Evolutionary conservation across 1,140 invertebrate species (phyloP), one percentile per base, ranked within the genome.

Genomic region (Leptinotarsa texana): DNA sequence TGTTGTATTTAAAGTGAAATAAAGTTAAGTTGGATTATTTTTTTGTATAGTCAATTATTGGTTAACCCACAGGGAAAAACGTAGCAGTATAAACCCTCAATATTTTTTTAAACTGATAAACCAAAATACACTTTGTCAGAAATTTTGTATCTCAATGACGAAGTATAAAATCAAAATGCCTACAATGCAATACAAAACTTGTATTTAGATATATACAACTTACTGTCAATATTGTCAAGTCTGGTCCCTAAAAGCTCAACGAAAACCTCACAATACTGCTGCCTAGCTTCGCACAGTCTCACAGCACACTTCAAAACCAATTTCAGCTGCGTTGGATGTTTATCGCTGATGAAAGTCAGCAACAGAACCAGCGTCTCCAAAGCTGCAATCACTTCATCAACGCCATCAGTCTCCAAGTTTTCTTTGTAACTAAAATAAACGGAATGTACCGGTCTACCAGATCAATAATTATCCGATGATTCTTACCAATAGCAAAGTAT

Each of bases 341-440:
- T 87, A 33, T 87, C 85, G 48, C 87, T 79, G 4, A 82, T 78
- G 72, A 75, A 82, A 33, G 82, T 85, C 1, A 93, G 84, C 1
- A 92, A 83, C n/a, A 93, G 87, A 13, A 94, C 91, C 21, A 94
- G 82, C 5, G 91, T 91, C 83, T 94, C 92, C 13, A 93, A 84
- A 27, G 89, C 89, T 57, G 90, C 86, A 76, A 91, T 89, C 4
- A 92, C 85, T 77, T 92, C 89, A 63, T 90, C 87, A 1, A 88
- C 87, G n/a, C 89, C 88, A 73, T 89, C 87, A 15, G 89, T 89
- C 42, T 90, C 89, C 18, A 92, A 81, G 49, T 85, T 86, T 84
- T 93, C 91, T 82, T 91, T 88, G 74, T 91, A 92, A 80, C 92
- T 93, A 74, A 74, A 80, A 78, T 33, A 69, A 49, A 51, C 3